Evolutionary conservation across 92 coral and sea anemone genomes (phyloP), one percentile per base, ranked within the genome.

Genomic region (Actinostola sp.): DNA sequence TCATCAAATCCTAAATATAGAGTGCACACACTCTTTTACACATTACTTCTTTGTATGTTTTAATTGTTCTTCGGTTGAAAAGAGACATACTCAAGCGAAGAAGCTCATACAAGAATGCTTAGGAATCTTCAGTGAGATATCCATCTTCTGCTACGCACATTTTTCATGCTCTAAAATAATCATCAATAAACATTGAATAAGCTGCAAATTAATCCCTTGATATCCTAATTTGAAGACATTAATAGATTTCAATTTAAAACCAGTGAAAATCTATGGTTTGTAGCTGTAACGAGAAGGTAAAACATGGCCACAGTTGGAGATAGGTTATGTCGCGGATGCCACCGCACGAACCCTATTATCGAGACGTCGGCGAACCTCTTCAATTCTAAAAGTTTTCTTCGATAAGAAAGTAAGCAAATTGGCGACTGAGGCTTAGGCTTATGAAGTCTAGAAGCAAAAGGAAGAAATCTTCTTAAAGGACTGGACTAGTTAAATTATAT

Each of bases 171-270:
- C 19, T 8, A 8, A 48, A 48, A 48, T 23, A 13, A 3, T 23
- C 3, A 8, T 48, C 60, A 53, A 53, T 53, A 53, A 53, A 53
- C 60, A 53, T 53, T 53, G 20, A 14, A 25, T 53, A 24, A 53
- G 60, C 28, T 53, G 29, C 8, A 53, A 20, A 24, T 24, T 53
- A 53, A 53, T 53, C 60, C 60, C 60, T 53, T 53, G 60, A 48
- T 53, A 24, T 20, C 25, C 20, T 53, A 53, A 53, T 53, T 28
- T 24, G 20, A 20, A 8, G 60, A 53, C 8, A 53, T 53, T 53
- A 53, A 53, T 53, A 53, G 25, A 20, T 7, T 53, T 53, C 9
- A 20, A 53, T 53, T 53, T 6, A 53, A 53, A 53, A 9, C 3
- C 28, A 20, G 31, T 31, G 31, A 31, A 20, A 20, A 20, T 53